A percentile compares a stretch with the other conserved stretches of the same genome.
Conservation (phyloP, 2,797 vertebrate species). For the Poecilia wingei region DNA sequence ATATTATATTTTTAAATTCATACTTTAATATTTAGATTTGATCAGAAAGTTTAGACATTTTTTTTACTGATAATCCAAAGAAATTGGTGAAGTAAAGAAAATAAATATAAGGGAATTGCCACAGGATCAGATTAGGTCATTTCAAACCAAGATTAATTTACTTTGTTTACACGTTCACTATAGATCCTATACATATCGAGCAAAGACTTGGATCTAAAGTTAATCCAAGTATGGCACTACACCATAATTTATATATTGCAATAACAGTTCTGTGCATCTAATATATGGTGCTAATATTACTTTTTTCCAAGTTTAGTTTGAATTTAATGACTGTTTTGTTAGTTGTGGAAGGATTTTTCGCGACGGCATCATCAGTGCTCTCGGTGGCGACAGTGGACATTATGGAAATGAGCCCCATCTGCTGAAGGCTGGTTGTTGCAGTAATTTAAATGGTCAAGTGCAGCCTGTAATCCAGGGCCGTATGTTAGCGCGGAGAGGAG, state of each 20-base stretch:
- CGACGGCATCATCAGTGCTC: conserved; percentile 50
- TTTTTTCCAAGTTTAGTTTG: conserved; percentile 20
- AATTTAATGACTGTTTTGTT: conserved; percentile 38
- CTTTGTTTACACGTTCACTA: background rate
- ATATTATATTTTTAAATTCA: background rate
- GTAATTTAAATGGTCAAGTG: conserved; percentile 99
- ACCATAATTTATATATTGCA: conserved; percentile 3
- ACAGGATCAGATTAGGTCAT: background rate
- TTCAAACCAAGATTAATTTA: background rate
- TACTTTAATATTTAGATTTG: background rate
- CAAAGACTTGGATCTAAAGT: conserved; percentile 4
- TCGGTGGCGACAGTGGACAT: conserved; percentile 51
- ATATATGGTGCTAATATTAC: background rate
- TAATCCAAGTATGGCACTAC: background rate
- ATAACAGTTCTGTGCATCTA: background rate
- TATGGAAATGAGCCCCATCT: conserved; percentile 93
- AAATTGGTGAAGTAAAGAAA: background rate
- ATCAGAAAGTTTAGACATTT: background rate
- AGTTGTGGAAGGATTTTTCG: conserved; percentile 53
- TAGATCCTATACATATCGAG: background rate
- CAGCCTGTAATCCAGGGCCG: conserved; percentile 92
- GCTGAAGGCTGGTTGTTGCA: conserved; percentile 92
- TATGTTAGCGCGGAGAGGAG: conserved; percentile 89
- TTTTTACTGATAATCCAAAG: background rate
- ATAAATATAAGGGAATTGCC: background rate